Conservation (phyloP, 1,140 invertebrate genomes). For the Sarcophaga peregrina region DNA sequence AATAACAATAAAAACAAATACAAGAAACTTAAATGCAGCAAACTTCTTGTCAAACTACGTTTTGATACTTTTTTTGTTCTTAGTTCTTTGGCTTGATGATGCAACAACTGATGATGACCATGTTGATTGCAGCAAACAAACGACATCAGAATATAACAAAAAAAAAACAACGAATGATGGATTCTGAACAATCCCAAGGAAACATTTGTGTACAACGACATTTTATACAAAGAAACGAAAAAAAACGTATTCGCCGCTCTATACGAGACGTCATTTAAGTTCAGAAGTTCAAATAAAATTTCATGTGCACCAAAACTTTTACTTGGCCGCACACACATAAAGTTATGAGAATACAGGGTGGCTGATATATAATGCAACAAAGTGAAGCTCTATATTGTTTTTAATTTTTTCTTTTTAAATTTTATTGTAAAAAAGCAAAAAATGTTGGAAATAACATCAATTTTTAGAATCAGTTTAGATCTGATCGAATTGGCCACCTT, state of each 20-base stretch:
- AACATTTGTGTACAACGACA: background rate
- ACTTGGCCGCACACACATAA: too few relatives aligned
- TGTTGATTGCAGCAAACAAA: slow-evolving; percentile 6
- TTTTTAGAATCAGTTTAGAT: too few relatives aligned
- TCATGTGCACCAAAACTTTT: background rate
- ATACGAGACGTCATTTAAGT: background rate
- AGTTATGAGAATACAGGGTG: too few relatives aligned
- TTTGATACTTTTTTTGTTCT: background rate
- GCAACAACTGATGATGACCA: slow-evolving; percentile 4
- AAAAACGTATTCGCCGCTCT: background rate
- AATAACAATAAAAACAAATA: background rate
- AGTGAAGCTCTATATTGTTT: too few relatives aligned
- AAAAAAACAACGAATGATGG: background rate
- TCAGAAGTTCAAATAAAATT: slow-evolving; percentile 11
- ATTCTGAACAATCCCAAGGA: background rate
- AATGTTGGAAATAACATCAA: too few relatives aligned
- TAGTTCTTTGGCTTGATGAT: background rate
- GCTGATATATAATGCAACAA: too few relatives aligned
- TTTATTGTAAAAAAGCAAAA: too few relatives aligned
- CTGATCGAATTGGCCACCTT: too few relatives aligned
- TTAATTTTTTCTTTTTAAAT: too few relatives aligned
- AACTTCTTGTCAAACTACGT: background rate
- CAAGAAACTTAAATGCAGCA: slow-evolving; percentile 1
- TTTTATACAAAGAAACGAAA: background rate
- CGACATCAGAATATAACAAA: background rate